phyloP scores from a whole-genome alignment of 2,888 invertebrate genomes.

The Gnatocerus cornutus region DNA sequence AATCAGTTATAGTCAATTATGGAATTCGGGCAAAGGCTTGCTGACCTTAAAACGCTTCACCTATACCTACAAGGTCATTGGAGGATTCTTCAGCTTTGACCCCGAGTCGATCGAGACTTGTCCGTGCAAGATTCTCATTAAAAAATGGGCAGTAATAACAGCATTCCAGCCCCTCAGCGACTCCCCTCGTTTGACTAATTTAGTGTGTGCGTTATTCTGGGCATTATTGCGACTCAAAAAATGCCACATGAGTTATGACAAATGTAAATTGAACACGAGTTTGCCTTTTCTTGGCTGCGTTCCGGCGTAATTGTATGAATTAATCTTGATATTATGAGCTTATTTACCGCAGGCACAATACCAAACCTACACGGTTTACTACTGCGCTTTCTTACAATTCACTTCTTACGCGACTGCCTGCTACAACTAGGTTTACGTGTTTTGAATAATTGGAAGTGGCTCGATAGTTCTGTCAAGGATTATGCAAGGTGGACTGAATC shows the following conservation, averaged over 20 bases:
- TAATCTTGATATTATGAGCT: slow-evolving; percentile 53
- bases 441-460: slow-evolving; percentile 40
- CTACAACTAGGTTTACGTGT: slow-evolving; percentile 41
- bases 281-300: slow-evolving; percentile 46
- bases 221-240: slow-evolving; percentile 11
- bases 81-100: slow-evolving; percentile 40
- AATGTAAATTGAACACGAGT: slow-evolving; percentile 35
- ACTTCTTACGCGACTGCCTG: slow-evolving; percentile 24
- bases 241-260: slow-evolving; percentile 38
- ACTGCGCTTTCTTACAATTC: slow-evolving; percentile 45
- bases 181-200: slow-evolving; percentile 39
- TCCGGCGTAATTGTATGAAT: slow-evolving; percentile 49
- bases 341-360: slow-evolving; percentile 48
- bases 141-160: slow-evolving; percentile 49
- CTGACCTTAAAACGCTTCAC: slow-evolving; percentile 43
- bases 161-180: slow-evolving; percentile 43
- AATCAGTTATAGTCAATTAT: slow-evolving; percentile 31
- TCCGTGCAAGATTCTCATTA: slow-evolving; percentile 48
- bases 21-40: slow-evolving; percentile 45
- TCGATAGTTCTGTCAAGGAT: slow-evolving; percentile 22
- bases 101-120: slow-evolving; percentile 47
- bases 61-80: slow-evolving; percentile 43
- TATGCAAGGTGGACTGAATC: slow-evolving; percentile 12
- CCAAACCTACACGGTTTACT: slow-evolving; percentile 49
- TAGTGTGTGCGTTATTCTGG: slow-evolving; percentile 27